Conservation (phyloP, 2,797 vertebrate species). For the Siniperca scherzeri region DNA sequence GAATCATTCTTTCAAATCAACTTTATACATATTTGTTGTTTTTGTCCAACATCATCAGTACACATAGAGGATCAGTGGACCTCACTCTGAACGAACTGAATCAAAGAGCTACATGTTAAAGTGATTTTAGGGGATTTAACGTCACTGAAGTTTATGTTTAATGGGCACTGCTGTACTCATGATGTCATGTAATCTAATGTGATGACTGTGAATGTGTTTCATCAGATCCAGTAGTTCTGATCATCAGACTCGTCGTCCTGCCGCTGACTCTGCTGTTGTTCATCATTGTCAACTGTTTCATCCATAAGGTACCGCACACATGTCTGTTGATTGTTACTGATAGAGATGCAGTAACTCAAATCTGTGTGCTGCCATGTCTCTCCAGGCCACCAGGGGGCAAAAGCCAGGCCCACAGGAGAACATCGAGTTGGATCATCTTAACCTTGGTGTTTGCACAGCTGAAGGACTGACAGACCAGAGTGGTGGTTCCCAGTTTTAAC, state of each 20-base stretch:
- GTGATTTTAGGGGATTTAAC: not conserved
- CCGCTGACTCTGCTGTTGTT: not conserved
- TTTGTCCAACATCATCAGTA: not conserved
- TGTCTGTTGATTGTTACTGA: not conserved
- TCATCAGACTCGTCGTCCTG: not conserved
- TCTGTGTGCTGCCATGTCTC: conserved; percentile 3
- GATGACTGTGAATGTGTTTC: not conserved
- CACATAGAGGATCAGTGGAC: not conserved
- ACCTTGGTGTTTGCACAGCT: not conserved
- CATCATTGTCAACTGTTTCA: not conserved
- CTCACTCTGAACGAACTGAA: not conserved
- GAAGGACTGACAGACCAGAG: too few species aligned
- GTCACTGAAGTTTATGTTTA: not conserved
- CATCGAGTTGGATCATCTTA: not conserved
- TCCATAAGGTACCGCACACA: not conserved
- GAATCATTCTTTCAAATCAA: not conserved
- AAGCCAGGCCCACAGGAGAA: too few species aligned
- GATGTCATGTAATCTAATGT: not conserved
- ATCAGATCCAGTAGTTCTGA: not conserved
- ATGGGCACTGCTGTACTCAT: not conserved
- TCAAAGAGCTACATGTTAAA: not conserved
- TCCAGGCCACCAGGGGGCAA: conserved; percentile 10
- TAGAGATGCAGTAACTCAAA: not conserved
- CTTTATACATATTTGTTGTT: too few species aligned
- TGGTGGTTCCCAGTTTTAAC: too few species aligned